Conservation (phyloP, 2,113 vertebrate genomes). For the Brachionichthys hirsutus region DNA sequence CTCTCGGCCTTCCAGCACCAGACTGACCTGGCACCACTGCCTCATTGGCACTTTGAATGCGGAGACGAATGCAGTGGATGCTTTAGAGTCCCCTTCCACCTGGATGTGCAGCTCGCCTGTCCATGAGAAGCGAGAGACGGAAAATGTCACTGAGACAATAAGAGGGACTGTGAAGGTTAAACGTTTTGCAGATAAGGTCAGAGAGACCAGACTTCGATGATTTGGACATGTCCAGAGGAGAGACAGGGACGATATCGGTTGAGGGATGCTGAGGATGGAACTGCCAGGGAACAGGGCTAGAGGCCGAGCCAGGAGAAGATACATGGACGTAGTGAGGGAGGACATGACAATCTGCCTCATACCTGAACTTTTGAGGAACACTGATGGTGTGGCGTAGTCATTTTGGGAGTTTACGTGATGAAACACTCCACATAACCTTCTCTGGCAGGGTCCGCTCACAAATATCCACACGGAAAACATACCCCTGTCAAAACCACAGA, state of each 20-base stretch:
- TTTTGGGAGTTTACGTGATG: conserved; percentile 70
- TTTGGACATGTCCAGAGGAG: too few relatives aligned
- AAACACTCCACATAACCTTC: conserved; percentile 66
- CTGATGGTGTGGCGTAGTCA: conserved; percentile 68
- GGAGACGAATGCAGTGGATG: conserved; percentile 68
- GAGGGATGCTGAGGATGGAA: too few relatives aligned
- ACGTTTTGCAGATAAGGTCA: too few relatives aligned
- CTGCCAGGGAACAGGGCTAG: too few relatives aligned
- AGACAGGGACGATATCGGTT: too few relatives aligned
- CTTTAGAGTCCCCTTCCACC: conserved; percentile 44
- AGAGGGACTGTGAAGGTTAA: too few relatives aligned
- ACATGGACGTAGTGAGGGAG: too few relatives aligned
- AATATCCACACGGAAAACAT: conserved; percentile 78
- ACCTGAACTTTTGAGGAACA: conserved; percentile 76
- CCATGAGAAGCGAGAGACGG: neutral
- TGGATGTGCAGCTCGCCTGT: conserved; percentile 77
- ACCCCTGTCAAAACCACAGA: conserved; percentile 62
- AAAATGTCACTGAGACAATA: neutral
- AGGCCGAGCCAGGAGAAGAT: too few relatives aligned
- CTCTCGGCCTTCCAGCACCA: conserved; percentile 54
- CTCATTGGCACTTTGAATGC: conserved; percentile 62
- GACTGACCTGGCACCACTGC: conserved; percentile 73
- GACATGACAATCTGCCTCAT: neutral
- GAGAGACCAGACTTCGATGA: too few relatives aligned
- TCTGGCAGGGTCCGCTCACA: conserved; percentile 59